A percentile compares a stretch with the other conserved stretches of the same genome.
These are phyloP conservation scores for Lucifuga dentata DNA, from an alignment of 2,113 vertebrate genomes.

Conservation along the genomic window DNA sequence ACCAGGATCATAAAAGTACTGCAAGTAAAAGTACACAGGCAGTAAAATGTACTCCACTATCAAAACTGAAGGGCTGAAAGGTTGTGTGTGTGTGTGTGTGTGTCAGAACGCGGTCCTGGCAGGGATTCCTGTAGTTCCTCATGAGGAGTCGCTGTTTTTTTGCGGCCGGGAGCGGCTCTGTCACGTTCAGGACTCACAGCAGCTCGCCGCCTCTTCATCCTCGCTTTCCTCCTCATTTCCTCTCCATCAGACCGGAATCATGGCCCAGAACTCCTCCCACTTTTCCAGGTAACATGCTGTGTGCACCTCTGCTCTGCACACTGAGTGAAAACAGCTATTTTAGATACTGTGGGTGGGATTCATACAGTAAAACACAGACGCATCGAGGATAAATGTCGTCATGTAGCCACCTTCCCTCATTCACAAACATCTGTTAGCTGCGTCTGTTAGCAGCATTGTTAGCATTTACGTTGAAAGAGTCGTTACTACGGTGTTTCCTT, in stretches of 20 bases:
- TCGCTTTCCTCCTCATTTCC: background rate
- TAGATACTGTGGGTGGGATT: too few relatives aligned
- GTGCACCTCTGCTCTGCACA: background rate
- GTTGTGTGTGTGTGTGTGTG: conserved; percentile 13
- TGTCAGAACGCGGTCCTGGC: conserved; percentile 67
- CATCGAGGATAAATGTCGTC: too few relatives aligned
- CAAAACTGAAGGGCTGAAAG: too few relatives aligned
- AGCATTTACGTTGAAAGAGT: too few relatives aligned
- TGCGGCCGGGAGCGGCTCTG: conserved; percentile 68
- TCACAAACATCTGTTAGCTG: too few relatives aligned
- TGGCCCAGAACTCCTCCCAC: conserved; percentile 46
- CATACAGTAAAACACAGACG: too few relatives aligned
- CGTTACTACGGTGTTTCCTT: too few relatives aligned
- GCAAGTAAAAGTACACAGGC: too few relatives aligned
- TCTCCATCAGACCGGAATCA: conserved; percentile 11
- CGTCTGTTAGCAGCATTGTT: too few relatives aligned
- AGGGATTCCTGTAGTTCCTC: conserved; percentile 56
- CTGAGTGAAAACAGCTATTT: too few relatives aligned
- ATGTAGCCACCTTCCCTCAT: too few relatives aligned
- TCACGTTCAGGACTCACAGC: conserved; percentile 56
- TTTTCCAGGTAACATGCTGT: conserved; percentile 55
- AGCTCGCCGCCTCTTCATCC: background rate
- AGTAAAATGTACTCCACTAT: too few relatives aligned
- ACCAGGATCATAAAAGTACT: background rate
- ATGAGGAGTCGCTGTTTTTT: conserved; percentile 76